Base-by-base conservation (phyloP, 2,113 vertebrate species). In the Sturnus vulgaris region DNA sequence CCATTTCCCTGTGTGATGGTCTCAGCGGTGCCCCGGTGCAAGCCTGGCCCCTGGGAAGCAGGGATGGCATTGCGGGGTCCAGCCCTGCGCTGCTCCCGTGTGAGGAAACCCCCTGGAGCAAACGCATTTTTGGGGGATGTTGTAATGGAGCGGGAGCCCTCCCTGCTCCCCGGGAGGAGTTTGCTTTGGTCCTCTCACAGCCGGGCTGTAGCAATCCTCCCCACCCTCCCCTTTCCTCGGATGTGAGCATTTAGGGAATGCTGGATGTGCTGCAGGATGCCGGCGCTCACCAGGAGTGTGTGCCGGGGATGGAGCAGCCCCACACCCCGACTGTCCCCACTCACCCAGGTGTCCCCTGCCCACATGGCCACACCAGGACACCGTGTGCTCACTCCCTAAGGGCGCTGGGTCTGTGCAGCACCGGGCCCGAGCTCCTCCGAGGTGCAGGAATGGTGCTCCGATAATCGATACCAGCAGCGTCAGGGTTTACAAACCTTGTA, bases 131-230 rank as follows among this genome's bases (percentile, higher is more conserved):
- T 84, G 12, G 93, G 97, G 94, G 93, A 97, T 98, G 98, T 69
- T 93, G 98, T 98, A 98, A 98, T 97, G 97, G 96, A 97, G 68
- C 88, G 90, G 97, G 97, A 98, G 96, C 97, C 97, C 98, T 97
- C 97, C 95, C 94, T 92, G 78, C 96, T 96, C 97, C 97, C 98
- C 28, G 0, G 16, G 96, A 96, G 96, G 95, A 94, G 87, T 92
- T 97, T 92, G 63, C 91, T 97, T 79, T 63, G 73, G 92, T 97
- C 91, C 94, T 94, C 75, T 94, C 22, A 15, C 68, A n/a, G 70
- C 37, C 31, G 20, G 71, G 10, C 55, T 4, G 30, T 49, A 35
- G 56, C 70, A 95, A 77, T 91, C 94, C 92, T 78, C 93, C 90
- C 82, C 71, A 52, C 89, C 92, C 96, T 73, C 59, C 4, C 47